Percentiles rank a stretch among this genome's conserved stretches.
phyloP scores from a whole-genome alignment of 1,140 invertebrate species.

The Cydia splendana region DNA sequence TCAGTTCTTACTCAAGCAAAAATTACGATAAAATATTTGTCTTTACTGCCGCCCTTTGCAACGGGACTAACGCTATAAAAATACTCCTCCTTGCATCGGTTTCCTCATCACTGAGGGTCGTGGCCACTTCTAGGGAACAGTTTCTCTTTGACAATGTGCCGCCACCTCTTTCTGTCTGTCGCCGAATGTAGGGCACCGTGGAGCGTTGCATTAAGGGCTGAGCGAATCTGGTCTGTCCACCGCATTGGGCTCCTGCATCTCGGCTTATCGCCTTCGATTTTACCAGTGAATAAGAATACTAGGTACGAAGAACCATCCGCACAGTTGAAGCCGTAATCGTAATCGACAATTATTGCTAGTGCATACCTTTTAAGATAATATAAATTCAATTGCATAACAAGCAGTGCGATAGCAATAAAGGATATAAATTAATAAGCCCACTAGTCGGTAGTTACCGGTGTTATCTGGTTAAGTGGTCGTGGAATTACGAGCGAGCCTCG shows the following conservation, averaged over 20 bases:
- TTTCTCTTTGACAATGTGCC: too few species aligned
- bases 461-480: slow-evolving; percentile 39
- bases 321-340: neutral
- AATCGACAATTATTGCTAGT: slow-evolving; percentile 19
- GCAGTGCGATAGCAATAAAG: slow-evolving; percentile 41
- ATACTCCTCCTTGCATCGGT: too few species aligned
- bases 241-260: too few species aligned
- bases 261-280: neutral
- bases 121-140: too few species aligned
- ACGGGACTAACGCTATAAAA: neutral
- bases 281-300: too few species aligned
- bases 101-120: too few species aligned
- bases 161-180: too few species aligned
- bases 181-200: too few species aligned
- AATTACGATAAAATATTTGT: too few species aligned
- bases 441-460: slow-evolving; percentile 45
- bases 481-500: slow-evolving; percentile 24
- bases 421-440: slow-evolving; percentile 51
- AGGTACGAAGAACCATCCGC: neutral
- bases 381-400: slow-evolving; percentile 32
- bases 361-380: slow-evolving; percentile 28
- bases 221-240: too few species aligned
- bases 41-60: neutral
- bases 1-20: too few species aligned
- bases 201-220: too few species aligned